Conservation (phyloP, 2,797 vertebrate species). For the Furcifer pardalis region DNA sequence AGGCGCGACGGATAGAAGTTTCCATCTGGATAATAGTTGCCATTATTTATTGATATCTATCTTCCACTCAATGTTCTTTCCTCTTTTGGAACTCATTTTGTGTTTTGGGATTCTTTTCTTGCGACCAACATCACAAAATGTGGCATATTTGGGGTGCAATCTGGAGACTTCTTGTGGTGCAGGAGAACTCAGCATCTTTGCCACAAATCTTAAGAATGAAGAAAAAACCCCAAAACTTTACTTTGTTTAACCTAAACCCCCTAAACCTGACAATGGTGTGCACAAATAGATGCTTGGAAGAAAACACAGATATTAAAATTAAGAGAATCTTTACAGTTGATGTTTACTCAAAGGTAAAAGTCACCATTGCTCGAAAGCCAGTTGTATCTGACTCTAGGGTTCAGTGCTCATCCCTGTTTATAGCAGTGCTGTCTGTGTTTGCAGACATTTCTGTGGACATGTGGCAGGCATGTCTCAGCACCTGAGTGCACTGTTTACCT, state of each 20-base stretch:
- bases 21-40: not conserved
- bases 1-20: not conserved
- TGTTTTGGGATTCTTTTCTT: not conserved
- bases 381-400: too few species aligned
- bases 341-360: too few species aligned
- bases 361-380: too few species aligned
- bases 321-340: too few species aligned
- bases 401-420: too few species aligned
- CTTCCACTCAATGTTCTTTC: not conserved
- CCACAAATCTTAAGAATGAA: too few species aligned
- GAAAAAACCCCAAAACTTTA: not conserved
- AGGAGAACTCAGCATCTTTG: not conserved
- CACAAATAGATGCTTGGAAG: too few species aligned
- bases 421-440: too few species aligned
- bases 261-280: not conserved
- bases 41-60: not conserved
- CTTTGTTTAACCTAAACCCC: not conserved
- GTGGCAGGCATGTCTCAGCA: too few species aligned
- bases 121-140: not conserved
- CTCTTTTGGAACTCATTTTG: not conserved
- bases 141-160: not conserved
- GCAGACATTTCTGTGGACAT: too few species aligned
- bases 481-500: too few species aligned
- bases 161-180: not conserved
- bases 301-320: not conserved